Conservation (phyloP, 2,888 invertebrate species). For the Itoplectis maculator region DNA sequence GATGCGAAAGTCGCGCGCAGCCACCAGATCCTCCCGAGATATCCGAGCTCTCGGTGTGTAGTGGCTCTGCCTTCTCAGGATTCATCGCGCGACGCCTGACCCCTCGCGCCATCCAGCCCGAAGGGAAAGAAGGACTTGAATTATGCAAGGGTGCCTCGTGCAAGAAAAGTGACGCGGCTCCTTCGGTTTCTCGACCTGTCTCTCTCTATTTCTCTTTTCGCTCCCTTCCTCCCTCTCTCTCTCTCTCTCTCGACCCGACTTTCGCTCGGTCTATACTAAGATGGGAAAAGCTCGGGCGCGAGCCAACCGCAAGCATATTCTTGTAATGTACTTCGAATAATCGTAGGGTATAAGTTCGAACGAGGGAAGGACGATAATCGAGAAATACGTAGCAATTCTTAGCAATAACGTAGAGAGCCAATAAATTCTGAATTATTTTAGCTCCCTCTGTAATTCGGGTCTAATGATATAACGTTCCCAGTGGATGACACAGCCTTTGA, state of each 20-base stretch:
- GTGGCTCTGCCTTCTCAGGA: conserved; percentile 62
- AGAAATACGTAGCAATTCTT: no score
- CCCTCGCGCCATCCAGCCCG: conserved; percentile 56
- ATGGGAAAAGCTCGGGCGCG: conserved; percentile 43
- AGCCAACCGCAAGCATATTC: conserved; percentile 53
- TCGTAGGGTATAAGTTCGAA: conserved; percentile 42
- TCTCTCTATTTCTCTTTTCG: background rate
- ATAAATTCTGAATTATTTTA: conserved; percentile 29
- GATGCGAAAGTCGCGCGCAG: conserved; percentile 48
- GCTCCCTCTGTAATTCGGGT: background rate
- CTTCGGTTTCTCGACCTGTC: conserved; percentile 39
- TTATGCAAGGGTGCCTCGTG: conserved; percentile 70
- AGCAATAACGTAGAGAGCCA: background rate
- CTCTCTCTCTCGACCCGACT: background rate
- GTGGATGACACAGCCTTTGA: background rate
- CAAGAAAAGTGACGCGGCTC: conserved; percentile 67
- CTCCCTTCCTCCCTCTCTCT: conserved; percentile 24
- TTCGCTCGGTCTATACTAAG: background rate
- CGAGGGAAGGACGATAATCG: conserved; percentile 14
- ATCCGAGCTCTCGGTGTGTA: conserved; percentile 30
- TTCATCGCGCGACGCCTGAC: conserved; percentile 67
- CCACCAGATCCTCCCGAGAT: conserved; percentile 50
- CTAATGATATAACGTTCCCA: background rate
- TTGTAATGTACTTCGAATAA: conserved; percentile 58
- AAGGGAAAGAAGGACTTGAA: conserved; percentile 63